These are phyloP conservation scores for Cosmorhoe ocellata DNA, from an alignment of 2,888 invertebrate species.

Conservation along the genomic window DNA sequence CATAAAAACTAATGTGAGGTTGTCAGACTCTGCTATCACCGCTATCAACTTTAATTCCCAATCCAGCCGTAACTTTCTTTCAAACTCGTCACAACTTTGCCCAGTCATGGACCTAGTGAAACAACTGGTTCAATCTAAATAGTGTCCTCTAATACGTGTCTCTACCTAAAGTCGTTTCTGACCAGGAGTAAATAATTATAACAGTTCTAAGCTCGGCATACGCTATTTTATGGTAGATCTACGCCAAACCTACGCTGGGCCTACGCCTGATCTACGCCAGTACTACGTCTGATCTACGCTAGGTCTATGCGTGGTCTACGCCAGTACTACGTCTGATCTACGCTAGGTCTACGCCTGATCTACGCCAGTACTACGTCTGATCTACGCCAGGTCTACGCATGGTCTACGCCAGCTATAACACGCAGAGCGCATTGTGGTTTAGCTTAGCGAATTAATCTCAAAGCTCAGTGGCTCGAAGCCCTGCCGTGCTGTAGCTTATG, in stretches of 20 bases:
- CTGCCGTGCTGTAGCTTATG: too few species aligned
- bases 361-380: not conserved
- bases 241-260: not conserved
- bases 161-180: too few species aligned
- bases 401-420: too few species aligned
- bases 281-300: not conserved
- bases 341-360: not conserved
- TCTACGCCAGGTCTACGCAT: not conserved
- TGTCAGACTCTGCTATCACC: constrained; percentile 26
- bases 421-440: too few species aligned
- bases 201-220: too few species aligned
- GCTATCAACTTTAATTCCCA: constrained; percentile 30
- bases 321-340: not conserved
- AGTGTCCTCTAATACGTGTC: not conserved
- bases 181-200: too few species aligned
- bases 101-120: not conserved
- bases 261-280: constrained; percentile 1
- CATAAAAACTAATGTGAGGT: constrained; percentile 18
- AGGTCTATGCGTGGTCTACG: not conserved
- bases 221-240: not conserved
- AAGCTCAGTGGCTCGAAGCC: too few species aligned
- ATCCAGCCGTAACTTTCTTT: constrained; percentile 22
- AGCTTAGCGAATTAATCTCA: too few species aligned
- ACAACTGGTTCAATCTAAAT: not conserved
- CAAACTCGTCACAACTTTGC: constrained; percentile 26